Evolutionary conservation across 2,113 vertebrate species (phyloP), one percentile per base, ranked within the genome.

Genomic region (Murina feae): DNA sequence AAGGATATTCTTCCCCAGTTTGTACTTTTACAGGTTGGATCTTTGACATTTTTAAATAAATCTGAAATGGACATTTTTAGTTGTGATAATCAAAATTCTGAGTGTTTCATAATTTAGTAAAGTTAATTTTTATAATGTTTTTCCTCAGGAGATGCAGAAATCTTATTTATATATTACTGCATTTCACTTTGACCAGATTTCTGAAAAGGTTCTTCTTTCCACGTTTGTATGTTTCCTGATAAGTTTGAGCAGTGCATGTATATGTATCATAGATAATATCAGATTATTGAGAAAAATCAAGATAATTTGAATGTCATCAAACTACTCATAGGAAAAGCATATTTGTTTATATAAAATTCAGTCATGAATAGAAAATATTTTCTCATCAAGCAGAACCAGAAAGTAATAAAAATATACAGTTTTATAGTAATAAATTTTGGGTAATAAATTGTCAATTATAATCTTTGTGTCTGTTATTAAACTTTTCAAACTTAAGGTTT

Each of bases 21-120:
- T 95, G 47, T 93, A 88, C 90, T 94, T 93, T 92, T 32, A 95
- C 49, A 75, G 69, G 90, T 97, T 97, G 97, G 42, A 95, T 95
- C 44, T 97, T 92, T 91, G 85, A 97, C 94, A 97, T 69, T 96
- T 97, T 97, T 89, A 87, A 97, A 97, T 89, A 97, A 96, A 97
- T 93, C 21, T 65, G 42, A 47, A 8, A 6, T 53, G 93, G 86
- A 97, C 75, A 92, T 78, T 94, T 93, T 89, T 72, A 47, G 21
- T 88, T 90, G 74, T 95, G 55, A 97, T 97, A 90, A 96, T 96
- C 86, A 98, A 90, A 96, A 69, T 96, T 84, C 44, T 82, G 63
- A 97, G 39, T 94, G 88, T 88, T 97, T 97, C 88, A 16, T 76
- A 75, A 25, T 4, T 81, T 63, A 95, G 91, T 91, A 97, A 97